Base-by-base conservation (phyloP, 2,888 invertebrate genomes). In the Temnothorax ravouxi region DNA sequence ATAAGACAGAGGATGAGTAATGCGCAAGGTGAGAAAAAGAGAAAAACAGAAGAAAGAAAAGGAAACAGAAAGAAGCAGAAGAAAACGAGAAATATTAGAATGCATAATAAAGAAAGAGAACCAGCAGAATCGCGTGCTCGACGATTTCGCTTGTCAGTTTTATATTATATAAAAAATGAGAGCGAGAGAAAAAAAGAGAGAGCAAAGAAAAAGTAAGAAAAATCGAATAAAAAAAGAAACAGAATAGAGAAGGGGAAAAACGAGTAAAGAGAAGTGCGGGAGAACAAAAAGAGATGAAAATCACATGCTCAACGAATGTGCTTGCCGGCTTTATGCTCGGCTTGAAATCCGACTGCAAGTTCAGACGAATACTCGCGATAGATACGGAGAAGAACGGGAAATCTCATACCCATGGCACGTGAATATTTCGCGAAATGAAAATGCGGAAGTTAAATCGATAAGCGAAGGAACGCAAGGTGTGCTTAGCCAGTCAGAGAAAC, bases 381-480 rank as follows among this genome's bases (percentile, higher is more conserved):
- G 71, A 61, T 79, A 61, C n/a, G 44, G 25, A 71, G 66, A 54
- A 64, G 66, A 61, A 71, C 56, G 41, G 47, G 41, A 79, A 66
- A 79, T 75, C 59, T 71, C 79, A 83, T 83, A 84, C 56, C 59
- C 21, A n/a, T n/a, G n/a, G n/a, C n/a, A 44, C 38, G 29, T 54
- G 86, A 64, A 44, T 69, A 76, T 83, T 75, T 62, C 69, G 50
- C 2, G 62, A 86, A 77, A 86, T 72, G 83, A 87, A 84, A 87
- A 84, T 62, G 74, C 82, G 13, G 66, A 59, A 87, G 87, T 87
- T 87, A 87, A 87, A 87, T 84, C 75, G 75, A 71, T 81, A 80
- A 69, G 52, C 64, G 54, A 64, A 86, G 25, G 9, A 59, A 71
- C 1, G 25, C 3, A 25, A 9, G 15, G 18, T n/a, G 52, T n/a